Base-by-base conservation (phyloP, 2,113 vertebrate species). In the Corythoichthys intestinalis region DNA sequence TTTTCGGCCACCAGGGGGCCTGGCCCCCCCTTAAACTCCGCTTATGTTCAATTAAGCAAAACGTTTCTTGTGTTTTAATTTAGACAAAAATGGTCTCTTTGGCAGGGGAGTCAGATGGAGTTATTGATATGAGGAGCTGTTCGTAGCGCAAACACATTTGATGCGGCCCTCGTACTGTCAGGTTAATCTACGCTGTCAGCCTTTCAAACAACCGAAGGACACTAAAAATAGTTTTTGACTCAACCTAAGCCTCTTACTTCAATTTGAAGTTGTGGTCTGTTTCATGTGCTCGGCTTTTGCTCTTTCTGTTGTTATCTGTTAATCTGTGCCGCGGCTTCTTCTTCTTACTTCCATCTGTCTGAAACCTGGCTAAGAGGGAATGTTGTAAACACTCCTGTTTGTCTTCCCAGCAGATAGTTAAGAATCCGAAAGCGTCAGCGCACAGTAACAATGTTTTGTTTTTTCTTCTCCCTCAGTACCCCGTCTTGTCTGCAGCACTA, bases 161-260 rank as follows among this genome's bases (percentile, higher is more conserved):
- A 41, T 66, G 74, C 84, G 82, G 87, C 85, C 88, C 70, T 20
- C 65, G 62, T 63, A 78, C 80, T 75, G 76, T 82, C 77, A 74
- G 69, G 76, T 85, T 88, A 85, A 88, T 88, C 86, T 84, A 63
- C 75, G 58, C 85, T 80, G 83, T 83, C 83, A 86, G 86, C 77
- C 83, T 83, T 83, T 71, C 82, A 77, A 85, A 80, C 73, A 81
- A 82, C 69, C 66, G 67, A 74, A 72, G 69, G 76, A 86, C 76
- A 83, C 72, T 70, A 70, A 78, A 83, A 76, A 60, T 66, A 79
- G 71, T 72, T 62, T 79, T 70, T 65, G 72, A 72, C 81, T 76
- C 65, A 69, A 71, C 79, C 75, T 87, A 89, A 89, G 88, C 88
- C 68, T 85, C 81, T 89, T 82, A 85, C 68, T 83, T 83, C 64